Evolutionary conservation across 2,888 invertebrate genomes (phyloP), one percentile per base, ranked within the genome.

Genomic region (Smittia aterrima): DNA sequence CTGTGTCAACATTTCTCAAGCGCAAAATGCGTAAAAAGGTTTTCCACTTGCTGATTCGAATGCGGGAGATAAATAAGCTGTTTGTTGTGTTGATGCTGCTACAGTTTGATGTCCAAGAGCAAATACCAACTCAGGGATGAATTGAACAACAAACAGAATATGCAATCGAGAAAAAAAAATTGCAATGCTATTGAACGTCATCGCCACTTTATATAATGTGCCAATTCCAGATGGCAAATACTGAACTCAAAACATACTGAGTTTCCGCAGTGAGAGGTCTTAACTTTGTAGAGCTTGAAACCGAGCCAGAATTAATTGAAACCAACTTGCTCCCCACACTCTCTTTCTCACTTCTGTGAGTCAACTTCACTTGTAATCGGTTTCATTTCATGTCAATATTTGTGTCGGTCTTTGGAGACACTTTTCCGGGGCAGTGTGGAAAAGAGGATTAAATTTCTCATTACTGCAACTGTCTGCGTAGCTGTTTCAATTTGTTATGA

Each of bases 281-380:
- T 47, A 47, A 47, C 47, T 38, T 9, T 4, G n/a, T n/a, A n/a
- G 6, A 38, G 9, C 18, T 66, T 66, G 66, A 66, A 66, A 66
- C 38, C n/a, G 40, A 66, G 66, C 66, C 66, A 66, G 38, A 27
- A 18, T 66, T 20, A 66, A 66, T 66, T 66, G 66, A 38, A 38
- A 24, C 38, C 11, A 47, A 47, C 11, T n/a, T 16, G 2, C 47
- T 11, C 11, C 47, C n/a, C 16, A 6, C n/a, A 47, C 16, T 2
- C 2, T 6, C n/a, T n/a, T 2, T 47, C 16, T 2, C 11, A 47
- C 2, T 47, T 11, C 2, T 47, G 2, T 3, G 3, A 3, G 32
- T 32, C 32, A 9, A 9, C 32, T 32, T 32, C 32, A 3, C 32
- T 6, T 32, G 32, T 32, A 32, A 32, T 32, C 32, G 32, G 32